Evolutionary conservation across 1,140 invertebrate species (phyloP).

Genomic region (Drosophila sulfurigaster): DNA sequence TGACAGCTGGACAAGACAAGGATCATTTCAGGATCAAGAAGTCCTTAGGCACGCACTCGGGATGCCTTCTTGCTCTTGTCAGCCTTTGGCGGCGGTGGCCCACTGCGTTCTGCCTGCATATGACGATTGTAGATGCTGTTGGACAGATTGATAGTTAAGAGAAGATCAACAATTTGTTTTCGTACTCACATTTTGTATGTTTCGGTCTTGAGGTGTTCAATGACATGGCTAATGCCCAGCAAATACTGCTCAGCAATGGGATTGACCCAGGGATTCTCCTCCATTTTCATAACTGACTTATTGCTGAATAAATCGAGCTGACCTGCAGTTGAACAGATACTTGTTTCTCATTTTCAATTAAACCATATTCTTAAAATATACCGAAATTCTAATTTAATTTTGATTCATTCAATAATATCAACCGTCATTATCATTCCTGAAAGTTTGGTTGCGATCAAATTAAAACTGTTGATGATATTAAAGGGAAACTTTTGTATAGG

Average conservation of each 20-base stretch:
- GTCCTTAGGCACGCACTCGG: constrained; percentile 83
- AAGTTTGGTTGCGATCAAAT: no score
- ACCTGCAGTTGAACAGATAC: constrained; percentile 90
- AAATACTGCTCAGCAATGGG: constrained; percentile 98
- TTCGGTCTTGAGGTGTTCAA: constrained; percentile 97
- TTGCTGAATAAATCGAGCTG: constrained; percentile 95
- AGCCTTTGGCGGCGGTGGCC: constrained; percentile 91
- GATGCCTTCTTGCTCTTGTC: constrained; percentile 96
- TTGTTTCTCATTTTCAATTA: no score
- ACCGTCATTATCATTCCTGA: no score
- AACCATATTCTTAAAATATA: no score
- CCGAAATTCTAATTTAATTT: no score
- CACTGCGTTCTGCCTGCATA: constrained; percentile 88
- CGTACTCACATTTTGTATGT: constrained; percentile 94
- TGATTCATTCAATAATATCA: no score
- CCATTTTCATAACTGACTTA: constrained; percentile 96
- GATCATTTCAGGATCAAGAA: constrained; percentile 12
- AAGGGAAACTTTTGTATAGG: no score
- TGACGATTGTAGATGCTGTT: constrained; percentile 92
- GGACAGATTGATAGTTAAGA: constrained; percentile 57
- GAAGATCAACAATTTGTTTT: not conserved
- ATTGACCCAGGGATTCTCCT: constrained; percentile 99
- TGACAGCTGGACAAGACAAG: constrained; percentile 5
- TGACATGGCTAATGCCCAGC: constrained; percentile 96
- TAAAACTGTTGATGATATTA: no score